Base-by-base conservation (phyloP, 2,888 invertebrate species). In the Loripinus fragilis region DNA sequence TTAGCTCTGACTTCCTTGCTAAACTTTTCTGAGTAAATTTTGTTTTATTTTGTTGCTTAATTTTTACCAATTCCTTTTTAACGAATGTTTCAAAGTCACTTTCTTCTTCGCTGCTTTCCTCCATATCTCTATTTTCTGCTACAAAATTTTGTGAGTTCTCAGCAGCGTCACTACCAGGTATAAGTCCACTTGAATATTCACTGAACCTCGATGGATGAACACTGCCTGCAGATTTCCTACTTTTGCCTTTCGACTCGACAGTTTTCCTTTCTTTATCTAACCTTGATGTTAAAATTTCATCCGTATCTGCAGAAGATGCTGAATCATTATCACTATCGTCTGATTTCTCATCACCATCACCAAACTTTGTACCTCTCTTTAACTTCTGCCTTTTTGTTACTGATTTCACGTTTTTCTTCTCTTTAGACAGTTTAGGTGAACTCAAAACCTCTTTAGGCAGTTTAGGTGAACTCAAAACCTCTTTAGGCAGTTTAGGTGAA, bases 51-150 rank as follows among this genome's bases (percentile, higher is more conserved):
- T 68, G 17, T 38, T 28, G 68, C 68, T 69, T 30, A 23, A 30
- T 8, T 42, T 48, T 76, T 52, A 28, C 15, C 12, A 60, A 3
- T 71, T 67, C 60, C 35, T 35, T 60, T 42, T 76, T 67, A 42
- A 67, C 73, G 52, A 74, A 30, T 65, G 52, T 41, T 50, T 74
- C 73, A 52, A 74, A 74, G 23, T 74, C 73, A 74, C 73, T 74
- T 15, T 74, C 67, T 33, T 68, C 74, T 35, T 67, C 68, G 41
- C 25, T 38, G 15, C 30, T 48, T 48, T 45, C 48, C 28, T 23
- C 38, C 28, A 5, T 23, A 25, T 8, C 28, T 17, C 1, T n/a
- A 45, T 68, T 33, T 15, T n/a, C 17, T n/a, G 12, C 7, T 23
- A 3, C 25, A 48, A 10, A 25, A 17, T 45, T 2, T 15, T 30